phyloP scores from a whole-genome alignment of 2,113 vertebrate species.

The Protobothrops mucrosquamatus region DNA sequence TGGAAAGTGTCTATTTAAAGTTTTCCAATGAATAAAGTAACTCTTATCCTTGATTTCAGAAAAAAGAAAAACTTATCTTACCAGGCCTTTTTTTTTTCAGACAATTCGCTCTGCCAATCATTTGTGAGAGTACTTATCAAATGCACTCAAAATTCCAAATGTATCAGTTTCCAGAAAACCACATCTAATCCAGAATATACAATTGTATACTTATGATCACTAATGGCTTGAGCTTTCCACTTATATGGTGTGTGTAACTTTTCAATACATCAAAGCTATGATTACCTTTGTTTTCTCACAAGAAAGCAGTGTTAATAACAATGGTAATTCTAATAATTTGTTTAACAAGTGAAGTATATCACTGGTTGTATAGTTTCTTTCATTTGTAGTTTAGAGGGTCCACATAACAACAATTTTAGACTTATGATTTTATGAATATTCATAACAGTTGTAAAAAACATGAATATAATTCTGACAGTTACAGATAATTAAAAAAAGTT shows the following conservation, averaged over 20 bases:
- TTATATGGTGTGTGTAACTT: neutral
- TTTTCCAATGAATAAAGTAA: neutral
- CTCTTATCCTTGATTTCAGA: neutral
- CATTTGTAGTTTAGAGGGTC: neutral
- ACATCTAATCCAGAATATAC: neutral
- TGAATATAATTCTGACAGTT: neutral
- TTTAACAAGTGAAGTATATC: too few species aligned
- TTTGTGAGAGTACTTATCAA: neutral
- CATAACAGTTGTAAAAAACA: neutral
- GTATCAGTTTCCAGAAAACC: neutral
- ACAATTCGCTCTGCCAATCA: neutral
- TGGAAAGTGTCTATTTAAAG: neutral
- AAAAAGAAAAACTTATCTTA: neutral
- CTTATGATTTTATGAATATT: neutral
- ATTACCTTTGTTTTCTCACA: neutral
- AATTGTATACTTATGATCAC: neutral
- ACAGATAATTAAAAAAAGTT: neutral
- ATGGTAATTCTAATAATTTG: neutral
- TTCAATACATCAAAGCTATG: neutral
- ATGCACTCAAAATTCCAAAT: neutral
- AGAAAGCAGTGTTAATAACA: neutral
- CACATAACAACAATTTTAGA: neutral
- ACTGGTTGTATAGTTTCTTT: neutral
- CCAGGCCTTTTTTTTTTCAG: neutral
- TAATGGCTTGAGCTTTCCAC: neutral